Percentiles rank a stretch among this genome's conserved stretches.
Evolutionary conservation across 1,140 invertebrate genomes (phyloP).

Genomic region (Trichoplusia ni): DNA sequence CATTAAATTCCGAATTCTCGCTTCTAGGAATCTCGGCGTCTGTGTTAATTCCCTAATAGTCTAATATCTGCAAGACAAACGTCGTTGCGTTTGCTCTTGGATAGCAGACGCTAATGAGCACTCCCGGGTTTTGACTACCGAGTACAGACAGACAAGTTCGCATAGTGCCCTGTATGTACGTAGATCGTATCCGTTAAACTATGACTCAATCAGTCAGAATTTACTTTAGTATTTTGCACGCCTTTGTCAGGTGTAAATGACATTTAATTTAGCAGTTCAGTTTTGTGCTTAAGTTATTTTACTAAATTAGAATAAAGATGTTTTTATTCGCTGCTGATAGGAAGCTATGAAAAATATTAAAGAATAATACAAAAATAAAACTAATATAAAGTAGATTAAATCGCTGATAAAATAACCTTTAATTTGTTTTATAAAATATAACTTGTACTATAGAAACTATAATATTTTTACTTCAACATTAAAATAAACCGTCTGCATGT

Average conservation of each 20-base stretch:
- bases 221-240: no score
- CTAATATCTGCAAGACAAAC: conserved; percentile 13
- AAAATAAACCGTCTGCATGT: background rate
- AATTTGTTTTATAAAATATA: no score
- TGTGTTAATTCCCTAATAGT: background rate
- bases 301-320: no score
- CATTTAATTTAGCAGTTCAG: no score
- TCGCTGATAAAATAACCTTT: no score
- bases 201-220: background rate
- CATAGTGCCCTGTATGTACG: background rate
- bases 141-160: background rate
- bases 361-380: no score
- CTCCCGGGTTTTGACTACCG: background rate
- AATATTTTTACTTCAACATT: no score
- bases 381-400: no score
- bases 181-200: background rate
- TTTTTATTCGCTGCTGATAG: background rate
- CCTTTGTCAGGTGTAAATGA: no score
- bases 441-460: no score
- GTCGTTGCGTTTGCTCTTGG: conserved; percentile 6
- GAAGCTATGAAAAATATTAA: no score
- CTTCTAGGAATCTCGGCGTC: background rate
- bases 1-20: no score
- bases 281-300: background rate
- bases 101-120: conserved; percentile 25